These are phyloP conservation scores for Euphydryas editha DNA, from an alignment of 2,888 invertebrate genomes.

Conservation along the genomic window DNA sequence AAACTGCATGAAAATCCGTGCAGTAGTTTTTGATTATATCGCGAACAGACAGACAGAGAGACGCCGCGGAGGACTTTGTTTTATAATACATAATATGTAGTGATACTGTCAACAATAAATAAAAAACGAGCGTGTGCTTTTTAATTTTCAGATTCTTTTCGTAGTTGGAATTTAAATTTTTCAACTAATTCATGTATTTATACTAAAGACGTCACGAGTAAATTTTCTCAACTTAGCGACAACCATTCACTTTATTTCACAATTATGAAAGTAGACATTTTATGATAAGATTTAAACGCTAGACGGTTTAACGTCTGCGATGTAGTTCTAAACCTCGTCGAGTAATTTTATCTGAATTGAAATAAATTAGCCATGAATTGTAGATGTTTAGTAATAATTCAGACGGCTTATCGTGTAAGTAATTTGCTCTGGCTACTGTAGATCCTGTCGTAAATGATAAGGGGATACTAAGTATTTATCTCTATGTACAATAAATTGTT, in stretches of 20 bases:
- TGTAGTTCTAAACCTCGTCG: conserved; percentile 12
- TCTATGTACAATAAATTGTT: not conserved
- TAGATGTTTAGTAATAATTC: conserved; percentile 20
- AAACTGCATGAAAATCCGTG: too few species aligned
- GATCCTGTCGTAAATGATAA: conserved; percentile 10
- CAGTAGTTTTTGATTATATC: too few species aligned
- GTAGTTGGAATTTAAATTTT: too few species aligned
- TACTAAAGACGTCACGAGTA: not conserved
- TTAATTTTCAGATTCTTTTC: too few species aligned
- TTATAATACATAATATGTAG: too few species aligned
- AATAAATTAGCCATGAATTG: conserved; percentile 24
- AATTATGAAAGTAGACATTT: conserved; percentile 5
- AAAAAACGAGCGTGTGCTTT: too few species aligned
- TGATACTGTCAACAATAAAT: too few species aligned
- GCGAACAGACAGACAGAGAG: too few species aligned
- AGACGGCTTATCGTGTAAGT: conserved; percentile 26
- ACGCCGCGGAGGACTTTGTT: too few species aligned
- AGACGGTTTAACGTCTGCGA: not conserved
- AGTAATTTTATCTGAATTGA: conserved; percentile 20
- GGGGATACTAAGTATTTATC: not conserved
- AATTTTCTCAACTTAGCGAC: not conserved
- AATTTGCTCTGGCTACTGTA: conserved; percentile 25
- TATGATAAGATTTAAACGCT: conserved; percentile 5
- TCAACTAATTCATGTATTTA: not conserved
- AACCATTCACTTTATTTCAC: conserved; percentile 4